Percentiles rank a stretch among this genome's conserved stretches.
Evolutionary conservation across 2,888 invertebrate species (phyloP).

Genomic region (Pilophorus perplexus): DNA sequence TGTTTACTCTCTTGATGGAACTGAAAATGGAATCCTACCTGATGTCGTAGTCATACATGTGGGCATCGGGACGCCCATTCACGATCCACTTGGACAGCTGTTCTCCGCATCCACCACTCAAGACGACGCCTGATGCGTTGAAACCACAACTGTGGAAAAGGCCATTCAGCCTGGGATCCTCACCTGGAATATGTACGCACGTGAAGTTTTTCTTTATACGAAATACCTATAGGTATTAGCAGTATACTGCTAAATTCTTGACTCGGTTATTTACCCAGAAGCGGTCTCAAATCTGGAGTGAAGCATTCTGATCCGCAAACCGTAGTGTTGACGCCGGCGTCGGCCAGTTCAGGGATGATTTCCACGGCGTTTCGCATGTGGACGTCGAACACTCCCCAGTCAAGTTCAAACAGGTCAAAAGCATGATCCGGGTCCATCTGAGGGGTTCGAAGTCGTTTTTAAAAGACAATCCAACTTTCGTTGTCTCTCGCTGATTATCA

Average conservation of each 20-base stretch:
- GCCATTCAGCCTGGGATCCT: conserved; percentile 59
- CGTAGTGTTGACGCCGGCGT: conserved; percentile 77
- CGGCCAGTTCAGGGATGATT: conserved; percentile 70
- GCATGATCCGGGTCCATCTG: conserved; percentile 72
- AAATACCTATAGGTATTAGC: no score
- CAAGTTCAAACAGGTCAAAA: conserved; percentile 81
- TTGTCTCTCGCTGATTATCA: no score
- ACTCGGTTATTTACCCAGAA: conserved; percentile 63
- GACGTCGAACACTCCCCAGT: conserved; percentile 76
- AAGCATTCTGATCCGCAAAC: conserved; percentile 90
- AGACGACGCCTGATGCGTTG: conserved; percentile 90
- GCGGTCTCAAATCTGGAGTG: conserved; percentile 86
- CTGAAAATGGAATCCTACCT: conserved; percentile 53
- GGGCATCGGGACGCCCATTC: conserved; percentile 75
- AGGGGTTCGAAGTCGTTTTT: no score
- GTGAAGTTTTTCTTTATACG: not conserved
- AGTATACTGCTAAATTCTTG: no score
- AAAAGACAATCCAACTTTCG: no score
- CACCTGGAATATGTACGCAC: conserved; percentile 50
- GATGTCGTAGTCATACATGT: conserved; percentile 84
- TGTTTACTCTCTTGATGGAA: not conserved
- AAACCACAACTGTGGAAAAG: conserved; percentile 84
- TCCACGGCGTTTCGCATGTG: conserved; percentile 71
- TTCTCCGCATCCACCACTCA: conserved; percentile 81
- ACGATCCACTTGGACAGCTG: conserved; percentile 83